A percentile compares a stretch with the other conserved stretches of the same genome.
These are phyloP conservation scores for Ibidorhyncha struthersii DNA, from an alignment of 2,113 vertebrate genomes.

Conservation along the genomic window DNA sequence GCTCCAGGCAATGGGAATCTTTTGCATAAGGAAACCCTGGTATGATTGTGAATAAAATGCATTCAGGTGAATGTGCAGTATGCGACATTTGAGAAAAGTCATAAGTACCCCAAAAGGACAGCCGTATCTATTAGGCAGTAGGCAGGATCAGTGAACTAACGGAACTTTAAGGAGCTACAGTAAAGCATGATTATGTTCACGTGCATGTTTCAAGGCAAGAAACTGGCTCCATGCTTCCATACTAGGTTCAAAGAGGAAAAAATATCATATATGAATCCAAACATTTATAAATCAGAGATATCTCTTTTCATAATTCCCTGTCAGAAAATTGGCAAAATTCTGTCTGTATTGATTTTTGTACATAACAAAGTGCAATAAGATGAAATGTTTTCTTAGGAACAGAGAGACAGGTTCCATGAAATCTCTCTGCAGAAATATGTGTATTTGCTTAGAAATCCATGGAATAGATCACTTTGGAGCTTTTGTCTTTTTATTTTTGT, in stretches of 20 bases:
- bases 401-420: conserved; percentile 20
- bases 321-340: not conserved
- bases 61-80: not conserved
- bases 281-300: not conserved
- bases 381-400: conserved; percentile 35
- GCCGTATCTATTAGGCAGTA: not conserved
- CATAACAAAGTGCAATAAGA: conserved; percentile 18
- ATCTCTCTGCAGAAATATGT: not conserved
- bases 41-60: not conserved
- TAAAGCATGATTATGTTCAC: not conserved
- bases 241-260: not conserved
- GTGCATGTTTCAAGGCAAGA: not conserved
- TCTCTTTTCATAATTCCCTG: not conserved
- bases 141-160: not conserved
- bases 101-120: not conserved
- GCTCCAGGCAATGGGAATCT: not conserved
- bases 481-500: not conserved
- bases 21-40: not conserved
- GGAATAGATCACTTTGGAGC: not conserved
- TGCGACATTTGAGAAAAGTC: not conserved
- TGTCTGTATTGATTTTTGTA: not conserved
- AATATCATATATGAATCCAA: not conserved
- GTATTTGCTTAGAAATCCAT: not conserved
- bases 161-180: not conserved
- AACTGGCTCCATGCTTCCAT: not conserved